Base-by-base conservation (phyloP, 2,888 invertebrate genomes). In the Onthophagus sagittarius region DNA sequence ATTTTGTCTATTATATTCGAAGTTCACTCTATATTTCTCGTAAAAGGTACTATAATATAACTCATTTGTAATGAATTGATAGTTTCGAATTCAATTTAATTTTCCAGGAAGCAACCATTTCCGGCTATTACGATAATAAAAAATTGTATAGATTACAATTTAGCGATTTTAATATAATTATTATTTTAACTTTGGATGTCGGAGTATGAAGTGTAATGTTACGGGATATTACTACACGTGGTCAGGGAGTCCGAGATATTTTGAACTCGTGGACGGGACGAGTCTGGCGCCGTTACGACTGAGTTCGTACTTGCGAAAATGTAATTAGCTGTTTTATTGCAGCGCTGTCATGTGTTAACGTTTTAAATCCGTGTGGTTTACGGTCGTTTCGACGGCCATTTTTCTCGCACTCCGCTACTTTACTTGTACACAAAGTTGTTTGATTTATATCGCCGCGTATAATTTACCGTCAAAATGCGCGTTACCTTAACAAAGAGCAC, bases 291-390 rank as follows among this genome's bases (percentile, higher is more conserved):
- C 32, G 32, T 67, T 67, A 67, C 32, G 67, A 67, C 67, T 53
- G 39, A 23, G 15, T 23, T 23, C 15, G 67, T 32, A 67, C 67
- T 67, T 67, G 67, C 67, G 67, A 67, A 67, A 67, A 67, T 67
- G 67, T 32, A 67, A 67, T 67, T 67, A 67, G 67, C 23, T 67
- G 32, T 32, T 67, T 67, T 67, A 67, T 23, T 31, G 67, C 67
- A 13, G 31, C 31, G 67, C 67, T 67, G 67, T 67, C 67, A 67
- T 67, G 67, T 67, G 67, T 67, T 67, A 67, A 67, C 32, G 67
- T 67, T 67, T n/a, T 23, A 67, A 67, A 67, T 67, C 32, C 31
- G 67, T 15, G 23, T 23, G 67, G 23, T 67, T 67, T 67, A 67
- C 32, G 23, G 67, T 32, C 31, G 13, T n/a, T 23, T 67, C 67